These are phyloP conservation scores for Urocolius indicus DNA, from an alignment of 2,113 vertebrate species.

Conservation along the genomic window DNA sequence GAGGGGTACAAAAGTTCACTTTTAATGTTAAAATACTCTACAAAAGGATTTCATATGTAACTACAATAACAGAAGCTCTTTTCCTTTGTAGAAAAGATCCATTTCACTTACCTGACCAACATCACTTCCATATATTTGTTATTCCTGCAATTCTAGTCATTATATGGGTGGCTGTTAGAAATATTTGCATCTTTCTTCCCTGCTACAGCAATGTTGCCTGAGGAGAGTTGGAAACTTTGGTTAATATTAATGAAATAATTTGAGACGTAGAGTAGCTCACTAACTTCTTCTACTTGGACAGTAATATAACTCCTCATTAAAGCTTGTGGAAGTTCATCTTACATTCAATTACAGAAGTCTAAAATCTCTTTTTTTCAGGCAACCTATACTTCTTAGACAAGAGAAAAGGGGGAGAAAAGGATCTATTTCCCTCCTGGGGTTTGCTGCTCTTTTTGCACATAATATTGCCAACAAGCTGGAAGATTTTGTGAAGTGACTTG, in stretches of 20 bases:
- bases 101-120: slow-evolving; percentile 46
- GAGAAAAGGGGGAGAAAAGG: not conserved
- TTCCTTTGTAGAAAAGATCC: slow-evolving; percentile 22
- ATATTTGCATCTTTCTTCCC: slow-evolving; percentile 65
- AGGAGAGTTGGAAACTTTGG: slow-evolving; percentile 71
- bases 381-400: slow-evolving; percentile 33
- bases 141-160: slow-evolving; percentile 53
- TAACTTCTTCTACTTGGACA: slow-evolving; percentile 69
- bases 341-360: slow-evolving; percentile 65
- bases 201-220: slow-evolving; percentile 67
- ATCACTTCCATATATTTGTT: not conserved
- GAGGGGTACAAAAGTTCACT: not conserved
- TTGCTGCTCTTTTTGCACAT: slow-evolving; percentile 20
- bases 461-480: slow-evolving; percentile 64
- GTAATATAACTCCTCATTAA: slow-evolving; percentile 74
- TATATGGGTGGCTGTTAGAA: slow-evolving; percentile 8
- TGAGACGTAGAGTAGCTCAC: slow-evolving; percentile 72
- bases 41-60: not conserved
- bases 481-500: slow-evolving; percentile 74
- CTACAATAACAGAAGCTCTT: not conserved
- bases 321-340: slow-evolving; percentile 76
- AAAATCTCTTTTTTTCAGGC: slow-evolving; percentile 51
- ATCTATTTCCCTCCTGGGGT: not conserved
- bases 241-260: slow-evolving; percentile 89
- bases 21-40: not conserved